Base-by-base conservation (phyloP, 2,888 invertebrate genomes). In the Drymonia ruficornis region DNA sequence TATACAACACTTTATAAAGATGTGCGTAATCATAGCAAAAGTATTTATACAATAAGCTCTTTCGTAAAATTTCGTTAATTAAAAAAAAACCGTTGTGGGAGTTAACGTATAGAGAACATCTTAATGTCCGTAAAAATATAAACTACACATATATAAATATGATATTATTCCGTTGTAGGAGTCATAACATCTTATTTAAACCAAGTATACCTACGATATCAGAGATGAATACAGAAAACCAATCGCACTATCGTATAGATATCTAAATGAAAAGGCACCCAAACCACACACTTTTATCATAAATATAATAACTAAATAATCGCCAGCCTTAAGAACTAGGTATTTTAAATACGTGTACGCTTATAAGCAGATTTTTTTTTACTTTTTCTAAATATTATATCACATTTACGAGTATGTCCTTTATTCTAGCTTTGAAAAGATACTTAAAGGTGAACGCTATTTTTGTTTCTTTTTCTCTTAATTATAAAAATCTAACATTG, bases 341-440 rank as follows among this genome's bases (percentile, higher is more conserved):
- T 71, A 74, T 74, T 77, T 76, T 78, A 80, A 76, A 84, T 80
- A 85, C 78, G 74, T 79, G 75, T 79, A 83, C 81, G 81, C 84
- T 82, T 78, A 77, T 65, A 86, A 85, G 84, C 86, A 76, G 78
- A 80, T 85, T 87, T 87, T 86, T 83, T 81, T 73, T 43, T 71
- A 66, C 67, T 81, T 84, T 87, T 86, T 82, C 76, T 84, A 81
- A 74, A 79, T 81, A 77, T 77, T 83, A 86, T 87, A 89, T 91
- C 90, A 91, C 90, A 89, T 90, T 84, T 82, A 87, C 76, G 88
- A 89, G 90, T 89, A 89, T 87, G 81, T 84, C 72, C 61, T 80
- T 83, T 81, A 76, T 73, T 54, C 83, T 89, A 91, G 63, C 68
- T 76, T 55, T 67, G 59, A 76, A 74, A 74, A 70, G 75, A 83